These are phyloP conservation scores for Trichonephila clavipes DNA, from an alignment of 1,140 invertebrate genomes.

Conservation along the genomic window DNA sequence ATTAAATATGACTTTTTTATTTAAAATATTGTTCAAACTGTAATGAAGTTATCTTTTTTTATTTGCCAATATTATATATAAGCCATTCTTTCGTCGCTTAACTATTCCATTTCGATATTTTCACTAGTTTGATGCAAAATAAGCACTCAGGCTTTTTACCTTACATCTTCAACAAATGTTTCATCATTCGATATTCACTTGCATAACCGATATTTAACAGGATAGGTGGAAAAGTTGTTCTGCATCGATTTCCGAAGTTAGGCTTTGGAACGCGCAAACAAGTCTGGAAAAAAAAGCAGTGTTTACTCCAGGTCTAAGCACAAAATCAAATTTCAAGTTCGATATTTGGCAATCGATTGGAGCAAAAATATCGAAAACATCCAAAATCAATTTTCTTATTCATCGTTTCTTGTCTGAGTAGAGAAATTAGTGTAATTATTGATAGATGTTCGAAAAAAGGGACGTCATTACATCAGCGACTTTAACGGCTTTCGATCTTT, in stretches of 20 bases:
- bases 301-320: neutral
- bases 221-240: conserved; percentile 13
- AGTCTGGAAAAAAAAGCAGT: neutral
- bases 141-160: neutral
- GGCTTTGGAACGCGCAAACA: neutral
- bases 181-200: conserved; percentile 15
- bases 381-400: neutral
- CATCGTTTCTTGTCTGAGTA: neutral
- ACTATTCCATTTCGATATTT: neutral
- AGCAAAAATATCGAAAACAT: conserved; percentile 22
- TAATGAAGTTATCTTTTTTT: neutral
- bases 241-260: neutral
- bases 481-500: neutral
- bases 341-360: neutral
- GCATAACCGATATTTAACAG: conserved; percentile 36
- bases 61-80: neutral
- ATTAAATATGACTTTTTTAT: neutral
- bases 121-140: neutral
- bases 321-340: conserved; percentile 16
- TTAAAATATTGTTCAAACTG: neutral
- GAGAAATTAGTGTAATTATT: conserved; percentile 11
- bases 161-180: neutral
- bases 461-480: neutral
- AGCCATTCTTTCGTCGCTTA: neutral
- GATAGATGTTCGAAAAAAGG: neutral